Conservation (phyloP, 2,797 vertebrate species). For the Petrocephalus schoutedeni region DNA sequence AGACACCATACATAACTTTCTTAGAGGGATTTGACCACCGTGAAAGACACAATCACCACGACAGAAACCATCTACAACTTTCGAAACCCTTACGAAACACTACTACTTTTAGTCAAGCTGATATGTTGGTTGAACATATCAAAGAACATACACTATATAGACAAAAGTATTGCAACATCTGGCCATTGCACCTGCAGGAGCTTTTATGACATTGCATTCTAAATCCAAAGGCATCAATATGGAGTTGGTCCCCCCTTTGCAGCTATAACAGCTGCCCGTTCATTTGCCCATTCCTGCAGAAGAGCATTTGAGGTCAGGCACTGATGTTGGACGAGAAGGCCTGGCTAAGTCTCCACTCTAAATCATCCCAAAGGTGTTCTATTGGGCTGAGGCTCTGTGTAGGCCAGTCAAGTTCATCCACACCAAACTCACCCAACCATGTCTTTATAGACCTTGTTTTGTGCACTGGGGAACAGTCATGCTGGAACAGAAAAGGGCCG, state of each 20-base stretch:
- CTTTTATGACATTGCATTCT: not conserved
- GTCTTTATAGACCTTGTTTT: not conserved
- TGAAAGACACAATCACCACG: slow-evolving; percentile 23
- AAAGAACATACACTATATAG: too few species aligned
- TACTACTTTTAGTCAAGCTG: not conserved
- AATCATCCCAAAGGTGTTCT: not conserved
- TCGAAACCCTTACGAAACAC: too few species aligned
- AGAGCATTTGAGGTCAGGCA: not conserved
- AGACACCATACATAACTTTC: too few species aligned
- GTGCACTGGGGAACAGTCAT: not conserved
- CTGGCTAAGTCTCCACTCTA: not conserved
- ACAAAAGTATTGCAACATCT: too few species aligned
- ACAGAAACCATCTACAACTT: too few species aligned
- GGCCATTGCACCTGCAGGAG: not conserved
- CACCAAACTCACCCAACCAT: not conserved
- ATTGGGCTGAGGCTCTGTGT: not conserved
- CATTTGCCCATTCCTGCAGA: not conserved
- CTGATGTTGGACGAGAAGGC: not conserved
- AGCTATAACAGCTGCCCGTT: not conserved
- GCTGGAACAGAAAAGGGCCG: not conserved
- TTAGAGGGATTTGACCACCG: too few species aligned
- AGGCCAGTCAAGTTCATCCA: not conserved
- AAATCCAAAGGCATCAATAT: not conserved
- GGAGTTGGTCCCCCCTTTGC: not conserved
- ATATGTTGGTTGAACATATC: not conserved